Percentiles rank a stretch among this genome's conserved stretches.
Conservation (phyloP, 2,113 vertebrate species). For the Aptenodytes patagonicus region DNA sequence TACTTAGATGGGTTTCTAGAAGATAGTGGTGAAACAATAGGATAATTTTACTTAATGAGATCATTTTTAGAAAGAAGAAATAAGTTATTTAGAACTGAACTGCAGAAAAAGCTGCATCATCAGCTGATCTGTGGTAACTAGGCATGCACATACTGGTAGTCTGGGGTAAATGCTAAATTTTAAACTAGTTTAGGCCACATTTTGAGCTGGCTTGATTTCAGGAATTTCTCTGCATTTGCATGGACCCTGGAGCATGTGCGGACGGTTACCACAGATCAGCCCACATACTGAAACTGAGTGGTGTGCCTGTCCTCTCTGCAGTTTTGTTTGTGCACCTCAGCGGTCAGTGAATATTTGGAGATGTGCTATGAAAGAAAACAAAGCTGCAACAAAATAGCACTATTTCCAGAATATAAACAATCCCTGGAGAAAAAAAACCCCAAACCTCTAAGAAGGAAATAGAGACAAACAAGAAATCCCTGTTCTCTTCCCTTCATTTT, state of each 20-base stretch:
- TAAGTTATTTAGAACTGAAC: neutral
- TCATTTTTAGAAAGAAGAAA: neutral
- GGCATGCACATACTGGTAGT: neutral
- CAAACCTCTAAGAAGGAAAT: neutral
- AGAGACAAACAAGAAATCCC: neutral
- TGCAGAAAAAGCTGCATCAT: neutral
- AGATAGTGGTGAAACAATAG: conserved; percentile 26
- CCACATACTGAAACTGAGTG: rapidly evolving
- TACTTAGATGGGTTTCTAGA: neutral
- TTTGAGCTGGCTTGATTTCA: no score
- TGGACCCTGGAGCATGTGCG: neutral
- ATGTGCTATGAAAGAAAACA: neutral
- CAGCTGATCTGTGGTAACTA: neutral
- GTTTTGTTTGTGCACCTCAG: neutral
- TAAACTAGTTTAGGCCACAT: neutral
- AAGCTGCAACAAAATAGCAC: neutral
- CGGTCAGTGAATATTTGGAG: neutral
- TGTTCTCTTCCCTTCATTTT: neutral
- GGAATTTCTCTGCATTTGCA: neutral
- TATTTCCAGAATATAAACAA: neutral
- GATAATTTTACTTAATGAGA: conserved; percentile 33
- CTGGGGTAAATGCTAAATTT: neutral
- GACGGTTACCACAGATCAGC: neutral
- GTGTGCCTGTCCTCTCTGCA: neutral
- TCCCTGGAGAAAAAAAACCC: neutral